Conservation (phyloP, 2,888 invertebrate species). For the Protodeltote pygarga region DNA sequence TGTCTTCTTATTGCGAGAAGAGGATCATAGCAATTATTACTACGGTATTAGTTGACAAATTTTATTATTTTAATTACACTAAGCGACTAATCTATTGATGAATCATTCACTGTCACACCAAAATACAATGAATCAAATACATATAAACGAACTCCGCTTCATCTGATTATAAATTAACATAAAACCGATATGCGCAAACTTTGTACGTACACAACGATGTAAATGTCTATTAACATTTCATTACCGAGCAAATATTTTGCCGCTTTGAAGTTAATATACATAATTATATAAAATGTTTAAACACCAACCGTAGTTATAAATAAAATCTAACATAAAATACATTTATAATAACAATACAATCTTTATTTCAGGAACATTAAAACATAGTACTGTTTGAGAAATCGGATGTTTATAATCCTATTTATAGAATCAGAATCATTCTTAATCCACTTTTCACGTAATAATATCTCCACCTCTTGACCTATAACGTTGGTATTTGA, state of each 20-base stretch:
- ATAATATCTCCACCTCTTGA: conserved; percentile 12
- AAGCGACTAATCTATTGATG: too few species aligned
- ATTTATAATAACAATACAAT: too few species aligned
- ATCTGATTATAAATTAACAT: conserved; percentile 14
- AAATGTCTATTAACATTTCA: conserved; percentile 30
- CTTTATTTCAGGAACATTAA: too few species aligned
- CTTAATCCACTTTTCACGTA: conserved; percentile 19
- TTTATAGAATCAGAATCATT: conserved; percentile 13
- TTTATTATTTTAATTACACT: too few species aligned
- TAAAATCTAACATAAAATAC: background rate
- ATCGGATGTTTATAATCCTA: too few species aligned
- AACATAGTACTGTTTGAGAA: too few species aligned
- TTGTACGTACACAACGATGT: conserved; percentile 1
- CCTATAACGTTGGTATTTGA: conserved; percentile 29
- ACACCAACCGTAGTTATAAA: too few species aligned
- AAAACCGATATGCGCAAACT: conserved; percentile 9
- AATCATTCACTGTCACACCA: too few species aligned
- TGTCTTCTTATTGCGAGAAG: too few species aligned
- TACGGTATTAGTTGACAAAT: too few species aligned
- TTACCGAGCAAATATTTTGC: conserved; percentile 21
- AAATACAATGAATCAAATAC: conserved; percentile 19
- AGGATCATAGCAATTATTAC: too few species aligned
- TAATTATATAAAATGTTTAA: too few species aligned
- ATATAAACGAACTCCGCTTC: conserved; percentile 4
- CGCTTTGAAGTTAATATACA: conserved; percentile 37